Percentiles rank a stretch among this genome's conserved stretches.
These are phyloP conservation scores for Andrena trimmerana DNA, from an alignment of 2,888 invertebrate genomes.

Conservation along the genomic window DNA sequence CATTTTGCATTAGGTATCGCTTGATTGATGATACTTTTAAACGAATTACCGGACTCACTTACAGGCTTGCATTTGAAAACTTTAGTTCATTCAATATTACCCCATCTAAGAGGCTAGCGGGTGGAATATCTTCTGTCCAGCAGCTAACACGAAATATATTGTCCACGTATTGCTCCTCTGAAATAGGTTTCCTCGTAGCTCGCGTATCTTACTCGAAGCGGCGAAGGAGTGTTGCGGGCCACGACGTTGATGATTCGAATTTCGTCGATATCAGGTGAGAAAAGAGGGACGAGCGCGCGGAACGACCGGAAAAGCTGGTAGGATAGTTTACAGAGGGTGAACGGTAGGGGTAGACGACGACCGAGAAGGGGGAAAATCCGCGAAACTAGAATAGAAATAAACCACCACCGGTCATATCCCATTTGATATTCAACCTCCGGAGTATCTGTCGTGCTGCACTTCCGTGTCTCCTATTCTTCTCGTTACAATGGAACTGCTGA, in stretches of 20 bases:
- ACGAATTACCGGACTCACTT: conserved; percentile 14
- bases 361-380: conserved; percentile 12
- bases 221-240: not conserved
- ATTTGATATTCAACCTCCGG: conserved; percentile 76
- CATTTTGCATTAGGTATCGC: not conserved
- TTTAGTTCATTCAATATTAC: not conserved
- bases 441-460: conserved; percentile 72
- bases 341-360: not conserved
- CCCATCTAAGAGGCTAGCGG: not conserved
- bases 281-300: not conserved
- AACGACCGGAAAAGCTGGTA: not conserved
- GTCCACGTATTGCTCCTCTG: too few relatives aligned
- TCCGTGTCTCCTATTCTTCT: conserved; percentile 74
- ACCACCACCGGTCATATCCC: conserved; percentile 73
- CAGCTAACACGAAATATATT: too few relatives aligned
- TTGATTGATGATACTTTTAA: conserved; percentile 49
- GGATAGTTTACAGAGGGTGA: not conserved
- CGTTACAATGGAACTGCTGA: conserved; percentile 75
- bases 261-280: not conserved
- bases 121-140: too few relatives aligned
- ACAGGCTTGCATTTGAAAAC: conserved; percentile 18
- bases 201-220: not conserved
- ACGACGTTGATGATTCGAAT: not conserved
- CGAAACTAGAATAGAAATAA: conserved; percentile 69
- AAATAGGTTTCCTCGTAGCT: too few relatives aligned